Conservation (phyloP, 1,140 invertebrate genomes). For the Euura saliciscinereae region DNA sequence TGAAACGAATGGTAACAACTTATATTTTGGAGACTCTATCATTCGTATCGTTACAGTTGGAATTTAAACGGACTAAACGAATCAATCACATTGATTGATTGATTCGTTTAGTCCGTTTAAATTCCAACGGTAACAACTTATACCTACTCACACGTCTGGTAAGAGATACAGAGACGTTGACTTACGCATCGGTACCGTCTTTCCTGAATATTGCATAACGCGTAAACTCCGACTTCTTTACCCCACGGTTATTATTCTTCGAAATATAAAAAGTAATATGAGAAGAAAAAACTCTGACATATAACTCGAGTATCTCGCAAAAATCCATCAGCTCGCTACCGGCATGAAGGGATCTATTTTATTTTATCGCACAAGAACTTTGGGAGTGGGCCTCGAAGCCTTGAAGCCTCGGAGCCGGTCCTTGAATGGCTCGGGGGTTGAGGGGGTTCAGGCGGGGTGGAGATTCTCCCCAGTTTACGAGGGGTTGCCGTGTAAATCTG, state of each 20-base stretch:
- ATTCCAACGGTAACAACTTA: not conserved
- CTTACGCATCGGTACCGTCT: not conserved
- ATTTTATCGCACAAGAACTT: slow-evolving; percentile 9
- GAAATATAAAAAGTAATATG: not conserved
- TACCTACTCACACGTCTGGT: not conserved
- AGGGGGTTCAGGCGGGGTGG: slow-evolving; percentile 8
- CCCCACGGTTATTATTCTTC: not conserved
- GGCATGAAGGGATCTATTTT: slow-evolving; percentile 5
- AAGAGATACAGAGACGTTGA: not conserved
- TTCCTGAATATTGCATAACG: not conserved
- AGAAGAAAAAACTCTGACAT: too few species aligned
- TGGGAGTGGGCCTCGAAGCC: not conserved
- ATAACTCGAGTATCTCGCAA: not conserved
- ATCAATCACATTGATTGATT: too few species aligned
- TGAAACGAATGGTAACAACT: not conserved
- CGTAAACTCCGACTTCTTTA: not conserved
- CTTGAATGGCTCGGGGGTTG: slow-evolving; percentile 13
- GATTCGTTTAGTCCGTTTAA: too few species aligned
- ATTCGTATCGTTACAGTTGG: too few species aligned
- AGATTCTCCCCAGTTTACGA: slow-evolving; percentile 2
- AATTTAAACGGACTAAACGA: too few species aligned
- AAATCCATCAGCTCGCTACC: slow-evolving; percentile 1
- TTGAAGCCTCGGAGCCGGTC: not conserved
- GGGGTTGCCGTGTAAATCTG: slow-evolving; percentile 28
- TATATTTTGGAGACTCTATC: too few species aligned